These are phyloP conservation scores for Acanthosoma haemorrhoidale DNA, from an alignment of 2,888 invertebrate genomes.

Conservation along the genomic window DNA sequence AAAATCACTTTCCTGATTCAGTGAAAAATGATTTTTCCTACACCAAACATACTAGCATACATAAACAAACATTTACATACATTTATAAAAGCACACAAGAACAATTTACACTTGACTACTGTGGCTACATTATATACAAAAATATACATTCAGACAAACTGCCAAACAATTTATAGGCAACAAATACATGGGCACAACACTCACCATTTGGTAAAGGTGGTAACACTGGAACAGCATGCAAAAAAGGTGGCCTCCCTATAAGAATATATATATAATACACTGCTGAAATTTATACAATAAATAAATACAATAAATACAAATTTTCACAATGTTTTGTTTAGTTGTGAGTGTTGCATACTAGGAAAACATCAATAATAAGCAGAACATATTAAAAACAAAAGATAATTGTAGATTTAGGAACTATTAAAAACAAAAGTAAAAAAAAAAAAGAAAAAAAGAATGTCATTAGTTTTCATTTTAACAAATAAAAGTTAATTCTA, in stretches of 20 bases:
- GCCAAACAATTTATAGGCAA: background rate
- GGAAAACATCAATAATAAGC: no score
- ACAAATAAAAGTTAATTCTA: no score
- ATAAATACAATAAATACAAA: background rate
- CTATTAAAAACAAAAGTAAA: no score
- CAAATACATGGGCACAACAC: slow-evolving; percentile 31
- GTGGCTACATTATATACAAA: background rate
- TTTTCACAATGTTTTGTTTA: background rate
- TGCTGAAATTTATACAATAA: background rate
- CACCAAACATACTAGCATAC: background rate
- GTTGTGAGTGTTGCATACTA: no score
- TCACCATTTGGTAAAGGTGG: slow-evolving; percentile 52
- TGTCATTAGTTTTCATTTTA: no score
- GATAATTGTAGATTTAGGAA: no score
- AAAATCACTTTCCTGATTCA: no score
- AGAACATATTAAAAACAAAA: no score
- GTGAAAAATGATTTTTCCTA: no score
- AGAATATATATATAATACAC: slow-evolving; percentile 25
- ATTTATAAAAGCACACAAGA: background rate
- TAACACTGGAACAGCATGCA: slow-evolving; percentile 53
- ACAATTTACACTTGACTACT: background rate
- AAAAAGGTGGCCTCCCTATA: slow-evolving; percentile 41
- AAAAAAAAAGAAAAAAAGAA: no score
- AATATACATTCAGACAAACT: background rate
- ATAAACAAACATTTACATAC: background rate